Evolutionary conservation across 1,140 invertebrate genomes (phyloP), one percentile per base, ranked within the genome.

Genomic region (Zeugodacus cucurbitae): DNA sequence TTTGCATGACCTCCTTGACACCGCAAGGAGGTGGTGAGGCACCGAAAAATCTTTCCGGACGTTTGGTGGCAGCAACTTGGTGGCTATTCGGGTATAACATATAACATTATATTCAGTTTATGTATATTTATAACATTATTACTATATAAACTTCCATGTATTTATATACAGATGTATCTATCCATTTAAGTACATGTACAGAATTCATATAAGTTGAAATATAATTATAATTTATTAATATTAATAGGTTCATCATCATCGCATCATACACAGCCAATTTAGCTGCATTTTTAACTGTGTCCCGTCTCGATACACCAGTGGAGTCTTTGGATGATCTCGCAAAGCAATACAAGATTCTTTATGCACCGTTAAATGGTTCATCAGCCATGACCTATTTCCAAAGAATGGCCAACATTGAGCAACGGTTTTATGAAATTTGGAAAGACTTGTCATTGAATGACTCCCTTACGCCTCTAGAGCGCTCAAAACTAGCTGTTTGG

Each of bases 261-360:
- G 98, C 98, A n/a, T 99, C 98, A 0, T 99, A 99, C 93, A 99
- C 98, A 0, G 98, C 98, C 10, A 99, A 99, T 94, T 95, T 99
- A 90, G 98, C 98, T 44, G 98, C 98, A 11, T 98, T 98, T 91
- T 94, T 99, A 70, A 99, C 98, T 0, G 98, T 99, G 0, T 98
- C 98, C 0, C 95, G 98, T 58, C 94, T 99, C 90, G 98, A 99
- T 89, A 97, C 97, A 0, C 97, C 98, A 0, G 97, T 99, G 64
- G 98, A 98, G 91, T 98, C 97, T 0, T 94, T 99, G 88, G 98
- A 99, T 89, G 98, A 99, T 93, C 94, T 99, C 14, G 96, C 97
- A 32, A 98, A 98, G 91, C 98, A 99, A 92, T 98, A 99, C 92
- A 98, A 99, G 92, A 98, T 99, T 87, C 97, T 98, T 86, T 99